Evolutionary conservation across 2,113 vertebrate species (phyloP), one percentile per base, ranked within the genome.

Genomic region (Rhodinocichla rosea): DNA sequence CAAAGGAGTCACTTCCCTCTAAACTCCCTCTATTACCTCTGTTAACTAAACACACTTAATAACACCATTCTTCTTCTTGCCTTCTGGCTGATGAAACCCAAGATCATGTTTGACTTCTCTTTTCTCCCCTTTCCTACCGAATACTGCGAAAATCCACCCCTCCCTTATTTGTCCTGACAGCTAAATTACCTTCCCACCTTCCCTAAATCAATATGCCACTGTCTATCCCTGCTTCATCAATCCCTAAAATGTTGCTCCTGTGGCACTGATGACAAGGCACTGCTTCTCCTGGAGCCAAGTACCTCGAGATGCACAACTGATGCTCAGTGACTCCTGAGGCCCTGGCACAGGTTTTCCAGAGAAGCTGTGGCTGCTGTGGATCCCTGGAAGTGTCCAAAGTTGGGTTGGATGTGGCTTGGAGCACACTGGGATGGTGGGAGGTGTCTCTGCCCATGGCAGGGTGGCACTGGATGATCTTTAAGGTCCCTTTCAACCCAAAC

Each of bases 131-230:
- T 12, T 90, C 55, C 55, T 30, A 15, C 55, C 13, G 70, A 65
- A 83, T 21, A 2, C 33, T 53, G 71, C 2, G 3, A 52, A 89
- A 91, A 45, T 8, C 63, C 67, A 24, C 88, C 63, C 88, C 85
- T 86, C 89, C 88, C 71, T 88, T 83, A 90, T 93, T 83, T 90
- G 55, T 80, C 88, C 90, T 90, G 94, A 90, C 92, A 93, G 63
- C 67, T 86, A 57, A 94, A 95, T 92, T 90, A 67, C 88, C 92
- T 95, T 52, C 92, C 92, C 83, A 92, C 92, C 63, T 86, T 62
- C 18, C 90, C 90, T 73, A 88, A 88, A 94, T 90, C 86, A 90
- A 89, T 73, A 21, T 56, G 89, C 56, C 92, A 70, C 71, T 1
- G 0, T 47, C 80, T 75, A 26, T 77, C 86, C 63, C 40, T 24